A percentile compares a stretch with the other conserved stretches of the same genome.
Evolutionary conservation across 2,888 invertebrate genomes (phyloP).

Genomic region (Chironomus riparius): DNA sequence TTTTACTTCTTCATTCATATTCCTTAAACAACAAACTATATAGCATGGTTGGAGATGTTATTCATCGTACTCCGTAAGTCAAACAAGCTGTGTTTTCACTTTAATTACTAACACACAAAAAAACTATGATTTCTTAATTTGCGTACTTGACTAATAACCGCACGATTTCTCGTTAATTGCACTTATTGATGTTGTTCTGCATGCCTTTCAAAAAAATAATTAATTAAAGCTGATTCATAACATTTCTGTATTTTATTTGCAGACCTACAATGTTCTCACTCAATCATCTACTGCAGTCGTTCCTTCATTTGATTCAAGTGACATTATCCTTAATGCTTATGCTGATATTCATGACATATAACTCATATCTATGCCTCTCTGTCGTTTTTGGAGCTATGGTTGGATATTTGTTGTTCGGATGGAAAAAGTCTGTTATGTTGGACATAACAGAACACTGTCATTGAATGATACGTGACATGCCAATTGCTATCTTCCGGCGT

Average conservation of each 20-base stretch:
- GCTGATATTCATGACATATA: slow-evolving; percentile 97
- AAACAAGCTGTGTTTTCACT: not conserved
- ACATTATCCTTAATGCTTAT: slow-evolving; percentile 86
- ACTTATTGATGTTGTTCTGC: no score
- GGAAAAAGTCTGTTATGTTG: slow-evolving; percentile 88
- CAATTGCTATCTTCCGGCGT: not conserved
- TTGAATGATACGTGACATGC: slow-evolving; percentile 42
- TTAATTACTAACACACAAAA: no score
- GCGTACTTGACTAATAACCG: not conserved
- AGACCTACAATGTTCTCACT: slow-evolving; percentile 77
- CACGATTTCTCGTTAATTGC: not conserved
- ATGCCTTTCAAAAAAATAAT: no score
- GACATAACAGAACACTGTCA: slow-evolving; percentile 95
- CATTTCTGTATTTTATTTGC: slow-evolving; percentile 35
- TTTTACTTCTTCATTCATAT: slow-evolving; percentile 7
- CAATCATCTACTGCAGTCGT: slow-evolving; percentile 77
- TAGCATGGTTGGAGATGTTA: slow-evolving; percentile 62
- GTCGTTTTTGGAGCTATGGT: slow-evolving; percentile 81
- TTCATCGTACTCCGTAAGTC: slow-evolving; percentile 65
- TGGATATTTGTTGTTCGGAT: slow-evolving; percentile 91
- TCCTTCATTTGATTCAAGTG: slow-evolving; percentile 82
- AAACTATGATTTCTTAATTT: no score
- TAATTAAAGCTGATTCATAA: no score
- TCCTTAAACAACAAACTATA: slow-evolving; percentile 25
- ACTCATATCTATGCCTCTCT: slow-evolving; percentile 84